phyloP scores from a whole-genome alignment of 2,113 vertebrate genomes.

The Colaptes auratus region DNA sequence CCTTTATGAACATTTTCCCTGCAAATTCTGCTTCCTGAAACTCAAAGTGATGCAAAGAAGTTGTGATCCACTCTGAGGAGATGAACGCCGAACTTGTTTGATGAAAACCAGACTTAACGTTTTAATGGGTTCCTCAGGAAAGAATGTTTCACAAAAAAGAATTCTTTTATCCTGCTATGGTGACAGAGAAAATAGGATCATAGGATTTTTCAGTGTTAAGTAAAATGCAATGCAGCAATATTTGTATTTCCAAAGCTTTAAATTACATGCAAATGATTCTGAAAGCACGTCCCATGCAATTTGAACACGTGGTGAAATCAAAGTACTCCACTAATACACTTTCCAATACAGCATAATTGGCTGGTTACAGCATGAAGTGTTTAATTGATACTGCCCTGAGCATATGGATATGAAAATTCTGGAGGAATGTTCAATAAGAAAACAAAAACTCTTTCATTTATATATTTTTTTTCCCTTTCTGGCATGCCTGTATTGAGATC shows the following conservation, averaged over 20 bases:
- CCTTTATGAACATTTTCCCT: background rate
- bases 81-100: background rate
- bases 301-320: slow-evolving; percentile 1
- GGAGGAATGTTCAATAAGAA: background rate
- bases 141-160: background rate
- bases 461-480: background rate
- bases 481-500: background rate
- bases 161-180: slow-evolving; percentile 55
- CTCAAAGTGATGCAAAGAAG: slow-evolving; percentile 54
- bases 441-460: background rate
- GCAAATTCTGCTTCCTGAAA: slow-evolving; percentile 21
- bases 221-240: background rate
- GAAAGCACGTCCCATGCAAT: slow-evolving; percentile 48
- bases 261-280: background rate
- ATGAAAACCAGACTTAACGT: slow-evolving; percentile 8
- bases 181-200: slow-evolving; percentile 26
- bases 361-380: background rate
- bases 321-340: background rate
- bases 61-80: too few species aligned
- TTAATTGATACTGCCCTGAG: background rate
- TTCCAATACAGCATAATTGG: background rate
- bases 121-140: slow-evolving; percentile 70
- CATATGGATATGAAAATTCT: background rate
- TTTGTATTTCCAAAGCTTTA: slow-evolving; percentile 56
- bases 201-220: slow-evolving; percentile 49